Conservation (phyloP, 2,113 vertebrate genomes). For the Geococcyx californianus region DNA sequence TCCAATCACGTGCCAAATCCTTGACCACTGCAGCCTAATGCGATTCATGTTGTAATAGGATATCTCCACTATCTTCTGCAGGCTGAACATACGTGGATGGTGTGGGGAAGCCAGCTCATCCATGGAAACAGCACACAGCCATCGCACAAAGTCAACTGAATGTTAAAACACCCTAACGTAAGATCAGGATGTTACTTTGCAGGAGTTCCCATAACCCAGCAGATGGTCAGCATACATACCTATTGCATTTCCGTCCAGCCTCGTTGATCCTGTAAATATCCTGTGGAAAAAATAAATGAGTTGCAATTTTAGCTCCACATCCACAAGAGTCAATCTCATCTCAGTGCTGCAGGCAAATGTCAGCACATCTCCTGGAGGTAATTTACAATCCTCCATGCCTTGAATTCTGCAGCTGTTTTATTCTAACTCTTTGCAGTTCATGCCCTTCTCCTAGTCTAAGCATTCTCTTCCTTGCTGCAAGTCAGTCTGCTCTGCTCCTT, state of each 20-base stretch:
- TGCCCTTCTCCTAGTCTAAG: not conserved
- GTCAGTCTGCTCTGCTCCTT: not conserved
- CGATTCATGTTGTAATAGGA: slow-evolving; percentile 99
- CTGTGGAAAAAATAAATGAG: slow-evolving; percentile 66
- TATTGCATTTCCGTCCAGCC: slow-evolving; percentile 94
- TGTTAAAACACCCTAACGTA: not conserved
- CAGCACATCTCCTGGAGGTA: not conserved
- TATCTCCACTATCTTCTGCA: slow-evolving; percentile 99
- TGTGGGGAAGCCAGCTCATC: slow-evolving; percentile 94
- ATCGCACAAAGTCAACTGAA: slow-evolving; percentile 96
- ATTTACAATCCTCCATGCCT: not conserved
- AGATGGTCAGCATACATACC: slow-evolving; percentile 75
- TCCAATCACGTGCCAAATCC: slow-evolving; percentile 97
- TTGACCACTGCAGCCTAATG: slow-evolving; percentile 96
- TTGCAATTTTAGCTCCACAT: not conserved
- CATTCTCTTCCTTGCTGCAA: not conserved
- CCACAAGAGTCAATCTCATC: not conserved
- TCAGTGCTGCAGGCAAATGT: not conserved
- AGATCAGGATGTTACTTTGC: not conserved
- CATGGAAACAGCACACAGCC: slow-evolving; percentile 97
- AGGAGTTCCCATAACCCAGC: not conserved
- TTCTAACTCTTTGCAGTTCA: not conserved
- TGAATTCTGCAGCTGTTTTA: not conserved
- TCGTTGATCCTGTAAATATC: slow-evolving; percentile 96
- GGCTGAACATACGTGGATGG: slow-evolving; percentile 96